Percentiles rank a stretch among this genome's conserved stretches.
phyloP scores from a whole-genome alignment of 2,797 vertebrate genomes.

The Chelidonichthys spinosus region DNA sequence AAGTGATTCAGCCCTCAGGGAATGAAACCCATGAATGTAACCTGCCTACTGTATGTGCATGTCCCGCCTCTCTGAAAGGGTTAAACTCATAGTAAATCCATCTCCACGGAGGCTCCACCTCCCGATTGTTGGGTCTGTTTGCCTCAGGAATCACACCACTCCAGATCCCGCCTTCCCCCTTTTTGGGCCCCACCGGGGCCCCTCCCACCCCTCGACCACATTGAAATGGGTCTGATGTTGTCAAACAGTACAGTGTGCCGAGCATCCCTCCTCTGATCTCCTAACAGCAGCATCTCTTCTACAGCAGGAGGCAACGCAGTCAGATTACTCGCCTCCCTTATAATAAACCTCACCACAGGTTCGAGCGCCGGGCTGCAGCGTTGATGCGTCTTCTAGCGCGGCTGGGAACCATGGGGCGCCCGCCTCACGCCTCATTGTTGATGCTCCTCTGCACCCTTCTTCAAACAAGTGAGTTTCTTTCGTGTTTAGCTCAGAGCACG shows the following conservation, averaged over 20 bases:
- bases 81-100: slow-evolving; percentile 66
- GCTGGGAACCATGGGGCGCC: slow-evolving; percentile 59
- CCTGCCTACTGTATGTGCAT: neutral
- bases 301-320: neutral
- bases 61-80: slow-evolving; percentile 41
- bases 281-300: slow-evolving; percentile 30
- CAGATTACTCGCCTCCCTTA: too few relatives aligned
- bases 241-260: slow-evolving; percentile 66
- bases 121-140: slow-evolving; percentile 58
- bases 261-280: slow-evolving; percentile 48
- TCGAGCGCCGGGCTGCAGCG: neutral
- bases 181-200: slow-evolving; percentile 33
- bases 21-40: neutral
- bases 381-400: slow-evolving; percentile 12
- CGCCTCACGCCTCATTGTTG: slow-evolving; percentile 41
- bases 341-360: too few relatives aligned
- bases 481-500: neutral
- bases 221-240: slow-evolving; percentile 81
- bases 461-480: slow-evolving; percentile 75
- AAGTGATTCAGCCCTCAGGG: neutral
- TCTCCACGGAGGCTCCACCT: slow-evolving; percentile 61
- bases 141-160: slow-evolving; percentile 85
- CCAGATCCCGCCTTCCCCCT: slow-evolving; percentile 52
- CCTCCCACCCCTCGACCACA: slow-evolving; percentile 76
- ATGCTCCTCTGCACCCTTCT: slow-evolving; percentile 57